Evolutionary conservation across 2,113 vertebrate species (phyloP).

Genomic region (Microcebus griseorufus): DNA sequence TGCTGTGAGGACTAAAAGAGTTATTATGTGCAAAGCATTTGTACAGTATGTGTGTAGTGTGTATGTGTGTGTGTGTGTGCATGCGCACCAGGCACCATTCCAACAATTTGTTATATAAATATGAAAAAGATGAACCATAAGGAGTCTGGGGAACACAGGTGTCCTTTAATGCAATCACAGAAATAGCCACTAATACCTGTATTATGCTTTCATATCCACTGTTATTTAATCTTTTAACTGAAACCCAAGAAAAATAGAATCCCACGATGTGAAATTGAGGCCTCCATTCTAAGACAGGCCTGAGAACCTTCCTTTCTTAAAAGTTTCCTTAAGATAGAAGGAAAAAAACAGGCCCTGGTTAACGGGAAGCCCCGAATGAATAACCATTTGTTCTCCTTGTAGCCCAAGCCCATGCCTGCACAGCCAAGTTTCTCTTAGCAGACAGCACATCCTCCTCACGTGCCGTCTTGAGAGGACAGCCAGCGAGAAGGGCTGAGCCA

Average conservation of each 20-base stretch:
- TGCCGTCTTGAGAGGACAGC: neutral
- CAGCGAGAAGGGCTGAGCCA: neutral
- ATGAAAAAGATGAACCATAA: neutral
- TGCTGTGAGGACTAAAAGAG: neutral
- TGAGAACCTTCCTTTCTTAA: slow-evolving; percentile 23
- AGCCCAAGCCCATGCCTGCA: neutral
- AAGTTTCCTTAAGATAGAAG: neutral
- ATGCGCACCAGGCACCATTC: neutral
- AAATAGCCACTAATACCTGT: neutral
- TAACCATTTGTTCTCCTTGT: slow-evolving; percentile 45
- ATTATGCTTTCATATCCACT: neutral
- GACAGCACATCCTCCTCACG: neutral
- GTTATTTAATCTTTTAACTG: neutral
- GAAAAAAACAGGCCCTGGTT: neutral
- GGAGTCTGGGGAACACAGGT: neutral
- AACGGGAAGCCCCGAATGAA: slow-evolving; percentile 23
- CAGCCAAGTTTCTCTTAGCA: slow-evolving; percentile 35
- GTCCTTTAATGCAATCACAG: neutral
- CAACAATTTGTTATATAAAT: neutral
- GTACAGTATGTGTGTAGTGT: neutral
- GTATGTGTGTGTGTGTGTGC: too few relatives aligned
- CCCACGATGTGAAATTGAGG: neutral
- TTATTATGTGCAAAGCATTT: neutral
- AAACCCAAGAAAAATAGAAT: slow-evolving; percentile 33
- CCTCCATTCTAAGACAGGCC: neutral